Base-by-base conservation (phyloP, 2,888 invertebrate species). In the Apamea monoglypha region DNA sequence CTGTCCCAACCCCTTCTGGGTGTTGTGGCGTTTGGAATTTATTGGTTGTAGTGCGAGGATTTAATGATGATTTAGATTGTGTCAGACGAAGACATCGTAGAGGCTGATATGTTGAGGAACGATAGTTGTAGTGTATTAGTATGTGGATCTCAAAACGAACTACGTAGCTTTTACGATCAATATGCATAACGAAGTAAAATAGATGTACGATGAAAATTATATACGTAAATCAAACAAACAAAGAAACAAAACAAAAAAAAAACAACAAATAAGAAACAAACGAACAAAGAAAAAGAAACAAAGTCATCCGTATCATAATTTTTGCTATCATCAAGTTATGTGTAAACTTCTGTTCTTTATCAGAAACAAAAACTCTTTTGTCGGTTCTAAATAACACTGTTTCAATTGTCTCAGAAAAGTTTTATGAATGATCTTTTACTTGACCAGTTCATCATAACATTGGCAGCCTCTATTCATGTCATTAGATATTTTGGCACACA, bases 401-500 rank as follows among this genome's bases (percentile, higher is more conserved):
- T 8, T 18, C 7, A 36, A n/a, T 12, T 21, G 1, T 40, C n/a
- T 73, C 29, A 18, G 0, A 29, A 29, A 53, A 50, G 4, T 36
- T 67, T 7, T n/a, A 32, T 66, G 32, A 82, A 61, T 61, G 16
- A 50, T 64, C 36, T 44, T 56, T 36, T 32, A 68, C n/a, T 73
- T 66, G 6, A 1, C 44, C 21, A 59, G 21, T 77, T 36, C 7
- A 71, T 81, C 76, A 74, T 63, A 63, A 73, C n/a, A 74, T 81
- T 77, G 74, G 74, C 72, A 53, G 53, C 25, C 16, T 67, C 29
- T 64, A 36, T 64, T 36, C 36, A 53, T 36, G 63, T 72, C 59
- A 76, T 69, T 64, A 40, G 21, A 67, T 44, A 44, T 78, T 81
- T 81, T 84, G 84, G 74, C 84, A 81, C 67, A 64, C 64, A 53